Evolutionary conservation across 1,140 invertebrate genomes (phyloP), one percentile per base, ranked within the genome.

Genomic region (Drosophila repletoides): DNA sequence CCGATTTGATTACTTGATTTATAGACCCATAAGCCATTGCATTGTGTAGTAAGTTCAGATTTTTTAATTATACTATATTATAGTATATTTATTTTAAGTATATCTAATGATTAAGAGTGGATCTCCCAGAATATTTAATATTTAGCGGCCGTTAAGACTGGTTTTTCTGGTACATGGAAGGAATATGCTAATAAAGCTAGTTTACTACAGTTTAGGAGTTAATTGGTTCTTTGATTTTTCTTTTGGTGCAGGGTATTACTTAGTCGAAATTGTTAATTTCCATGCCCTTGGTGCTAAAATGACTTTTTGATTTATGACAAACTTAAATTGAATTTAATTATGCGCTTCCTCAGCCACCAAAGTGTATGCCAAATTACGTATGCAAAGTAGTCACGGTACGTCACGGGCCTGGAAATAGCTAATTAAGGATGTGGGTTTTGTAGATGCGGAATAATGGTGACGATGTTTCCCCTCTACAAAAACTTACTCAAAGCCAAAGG

Each of bases 271-370:
- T n/a, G n/a, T n/a, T 17, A 4, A 17, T 6, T 2, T 3, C 9
- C 2, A 10, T 6, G 9, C 12, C 12, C 12, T 7, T 21, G 3
- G 6, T 5, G 12, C 12, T 5, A 59, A 83, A 76, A 67, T 76
- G 31, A 5, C 41, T 58, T 48, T 84, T 72, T 84, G 59, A 86
- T 84, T 79, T 80, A 74, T 56, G 71, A 6, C 58, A 26, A 72
- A 69, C 49, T 65, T 86, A 72, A 76, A 84, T 79, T 67, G 61
- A 84, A 80, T 84, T 72, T 80, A 86, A 86, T 87, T 80, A 72
- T 68, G 73, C 53, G 21, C 43, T 17, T 45, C 36, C 15, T 31
- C 17, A 45, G 59, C 22, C 21, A 22, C 6, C 22, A 51, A 59
- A 74, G 51, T 73, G 26, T 73, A 24, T 52, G 55, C 40, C 59